Evolutionary conservation across 1,140 invertebrate species (phyloP).

Genomic region (Drosophila nannoptera): DNA sequence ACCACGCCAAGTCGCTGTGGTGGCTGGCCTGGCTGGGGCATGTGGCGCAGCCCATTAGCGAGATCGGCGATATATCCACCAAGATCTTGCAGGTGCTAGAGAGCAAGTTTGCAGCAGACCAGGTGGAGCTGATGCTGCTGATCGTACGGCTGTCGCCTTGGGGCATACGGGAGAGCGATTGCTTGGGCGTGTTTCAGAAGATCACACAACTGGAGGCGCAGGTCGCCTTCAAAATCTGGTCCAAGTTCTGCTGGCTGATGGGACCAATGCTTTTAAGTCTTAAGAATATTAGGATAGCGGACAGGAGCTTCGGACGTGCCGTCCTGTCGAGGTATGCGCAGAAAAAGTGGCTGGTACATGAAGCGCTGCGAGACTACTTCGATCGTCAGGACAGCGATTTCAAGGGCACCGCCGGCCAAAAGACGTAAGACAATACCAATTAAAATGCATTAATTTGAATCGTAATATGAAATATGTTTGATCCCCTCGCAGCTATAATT

Average conservation of each 20-base stretch:
- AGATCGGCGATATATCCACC: slow-evolving; percentile 66
- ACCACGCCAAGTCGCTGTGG: slow-evolving; percentile 78
- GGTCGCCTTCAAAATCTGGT: slow-evolving; percentile 78
- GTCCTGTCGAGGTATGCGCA: slow-evolving; percentile 71
- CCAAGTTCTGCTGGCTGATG: slow-evolving; percentile 79
- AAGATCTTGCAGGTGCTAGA: slow-evolving; percentile 71
- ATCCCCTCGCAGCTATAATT: slow-evolving; percentile 83
- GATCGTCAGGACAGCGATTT: slow-evolving; percentile 74
- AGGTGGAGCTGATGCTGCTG: slow-evolving; percentile 70
- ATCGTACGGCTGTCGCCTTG: slow-evolving; percentile 69
- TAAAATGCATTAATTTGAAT: not conserved
- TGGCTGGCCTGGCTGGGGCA: slow-evolving; percentile 78
- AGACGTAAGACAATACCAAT: slow-evolving; percentile 51
- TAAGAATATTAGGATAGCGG: slow-evolving; percentile 76
- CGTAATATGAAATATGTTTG: not conserved
- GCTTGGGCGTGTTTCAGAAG: slow-evolving; percentile 73
- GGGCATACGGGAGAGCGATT: slow-evolving; percentile 75
- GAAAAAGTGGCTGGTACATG: slow-evolving; percentile 76
- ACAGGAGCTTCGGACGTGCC: slow-evolving; percentile 67
- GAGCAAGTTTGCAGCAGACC: slow-evolving; percentile 65
- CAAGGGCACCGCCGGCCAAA: slow-evolving; percentile 50
- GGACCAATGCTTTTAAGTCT: slow-evolving; percentile 77
- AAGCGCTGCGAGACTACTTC: slow-evolving; percentile 75
- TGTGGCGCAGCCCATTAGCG: slow-evolving; percentile 64
- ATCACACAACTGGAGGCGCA: slow-evolving; percentile 72